These are phyloP conservation scores for Dryococelus australis DNA, from an alignment of 2,888 invertebrate genomes.

Conservation along the genomic window DNA sequence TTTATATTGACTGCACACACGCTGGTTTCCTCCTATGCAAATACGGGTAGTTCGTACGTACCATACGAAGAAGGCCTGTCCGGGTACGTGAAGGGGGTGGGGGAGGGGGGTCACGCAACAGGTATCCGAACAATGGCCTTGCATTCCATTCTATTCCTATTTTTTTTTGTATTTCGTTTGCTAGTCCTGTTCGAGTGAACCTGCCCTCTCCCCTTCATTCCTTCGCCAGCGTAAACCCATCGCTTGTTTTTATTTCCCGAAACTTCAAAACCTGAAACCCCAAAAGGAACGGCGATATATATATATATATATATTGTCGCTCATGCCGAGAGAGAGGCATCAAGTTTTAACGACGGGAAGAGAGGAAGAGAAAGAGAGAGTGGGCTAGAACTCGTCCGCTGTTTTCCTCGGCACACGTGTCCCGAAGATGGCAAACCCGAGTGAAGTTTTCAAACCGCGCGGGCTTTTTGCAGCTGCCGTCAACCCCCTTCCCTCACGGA, in stretches of 20 bases:
- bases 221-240: too few relatives aligned
- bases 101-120: background rate
- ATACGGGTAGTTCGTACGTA: background rate
- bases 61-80: background rate
- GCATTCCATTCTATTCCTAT: background rate
- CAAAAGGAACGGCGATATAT: background rate
- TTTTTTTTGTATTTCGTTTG: background rate
- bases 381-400: background rate
- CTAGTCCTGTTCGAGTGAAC: background rate
- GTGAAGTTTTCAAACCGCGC: too few relatives aligned
- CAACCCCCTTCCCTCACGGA: too few relatives aligned
- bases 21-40: background rate
- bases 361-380: background rate
- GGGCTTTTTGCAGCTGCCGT: too few relatives aligned
- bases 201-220: background rate
- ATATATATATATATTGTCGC: background rate
- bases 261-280: constrained; percentile 1
- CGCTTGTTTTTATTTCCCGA: background rate
- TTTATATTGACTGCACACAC: background rate
- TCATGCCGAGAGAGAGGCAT: background rate
- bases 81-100: background rate
- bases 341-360: background rate
- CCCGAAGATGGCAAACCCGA: background rate
- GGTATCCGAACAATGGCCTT: background rate
- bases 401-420: background rate